Evolutionary conservation across 1,140 invertebrate genomes (phyloP).

Genomic region (Cydia pomonella): DNA sequence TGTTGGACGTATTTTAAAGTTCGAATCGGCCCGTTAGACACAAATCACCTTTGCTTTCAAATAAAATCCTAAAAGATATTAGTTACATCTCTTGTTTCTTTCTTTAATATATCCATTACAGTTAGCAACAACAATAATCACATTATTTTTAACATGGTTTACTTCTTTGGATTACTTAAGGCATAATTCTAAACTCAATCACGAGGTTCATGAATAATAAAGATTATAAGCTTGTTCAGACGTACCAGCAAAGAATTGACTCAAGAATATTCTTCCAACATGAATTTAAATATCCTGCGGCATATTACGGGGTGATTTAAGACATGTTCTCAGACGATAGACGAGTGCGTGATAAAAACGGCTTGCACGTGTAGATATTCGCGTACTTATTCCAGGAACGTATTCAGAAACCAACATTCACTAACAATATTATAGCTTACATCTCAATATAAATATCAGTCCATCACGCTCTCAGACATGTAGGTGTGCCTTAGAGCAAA

Average conservation of each 20-base stretch:
- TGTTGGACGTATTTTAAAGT: too few species aligned
- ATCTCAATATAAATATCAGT: background rate
- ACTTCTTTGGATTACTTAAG: background rate
- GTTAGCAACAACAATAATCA: background rate
- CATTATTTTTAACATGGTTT: too few species aligned
- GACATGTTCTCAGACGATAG: conserved; percentile 28
- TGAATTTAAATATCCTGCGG: conserved; percentile 31
- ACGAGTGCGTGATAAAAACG: conserved; percentile 24
- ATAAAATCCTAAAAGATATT: too few species aligned
- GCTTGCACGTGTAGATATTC: conserved; percentile 26
- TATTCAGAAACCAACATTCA: background rate
- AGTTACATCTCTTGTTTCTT: too few species aligned
- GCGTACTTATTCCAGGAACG: background rate
- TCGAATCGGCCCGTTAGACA: too few species aligned
- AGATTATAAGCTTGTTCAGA: conserved; percentile 8
- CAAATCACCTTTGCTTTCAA: too few species aligned
- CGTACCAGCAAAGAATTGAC: conserved; percentile 3
- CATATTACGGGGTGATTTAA: conserved; percentile 34
- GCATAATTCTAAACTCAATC: background rate
- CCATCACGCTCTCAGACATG: background rate
- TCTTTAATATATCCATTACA: background rate
- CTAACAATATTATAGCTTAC: background rate
- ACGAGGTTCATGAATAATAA: conserved; percentile 7
- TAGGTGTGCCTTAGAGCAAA: background rate
- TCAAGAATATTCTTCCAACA: conserved; percentile 18